phyloP scores from a whole-genome alignment of 2,888 invertebrate genomes.

The Gastracanthus pulcherrimus region DNA sequence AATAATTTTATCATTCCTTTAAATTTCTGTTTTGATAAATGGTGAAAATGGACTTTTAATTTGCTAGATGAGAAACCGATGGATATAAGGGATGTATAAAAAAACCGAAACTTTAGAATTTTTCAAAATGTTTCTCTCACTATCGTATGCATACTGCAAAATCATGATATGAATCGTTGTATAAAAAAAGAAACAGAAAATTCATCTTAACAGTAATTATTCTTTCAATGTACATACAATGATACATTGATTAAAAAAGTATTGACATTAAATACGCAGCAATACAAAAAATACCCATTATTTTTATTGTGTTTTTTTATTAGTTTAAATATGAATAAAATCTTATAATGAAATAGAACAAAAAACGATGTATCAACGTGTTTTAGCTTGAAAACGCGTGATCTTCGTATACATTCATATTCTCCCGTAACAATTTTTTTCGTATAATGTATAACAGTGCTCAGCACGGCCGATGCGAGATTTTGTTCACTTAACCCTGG shows the following conservation, averaged over 20 bases:
- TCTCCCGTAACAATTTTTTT: constrained; percentile 29
- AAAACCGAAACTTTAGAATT: too few species aligned
- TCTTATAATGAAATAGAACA: constrained; percentile 49
- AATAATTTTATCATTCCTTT: neutral
- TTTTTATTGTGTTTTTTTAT: constrained; percentile 43
- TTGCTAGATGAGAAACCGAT: too few species aligned
- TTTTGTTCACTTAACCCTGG: constrained; percentile 37
- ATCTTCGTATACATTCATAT: constrained; percentile 45
- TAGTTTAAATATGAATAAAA: constrained; percentile 45
- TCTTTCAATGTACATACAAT: neutral
- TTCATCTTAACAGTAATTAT: neutral
- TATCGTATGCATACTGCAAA: too few species aligned
- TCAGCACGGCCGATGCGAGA: constrained; percentile 1
- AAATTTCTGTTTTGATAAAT: too few species aligned
- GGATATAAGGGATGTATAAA: too few species aligned
- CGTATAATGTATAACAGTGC: constrained; percentile 23
- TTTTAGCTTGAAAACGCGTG: constrained; percentile 37
- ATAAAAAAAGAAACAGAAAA: neutral
- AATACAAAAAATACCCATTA: constrained; percentile 40
- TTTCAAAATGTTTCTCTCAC: too few species aligned
- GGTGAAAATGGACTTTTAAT: too few species aligned
- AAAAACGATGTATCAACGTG: constrained; percentile 36
- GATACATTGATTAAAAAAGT: constrained; percentile 8
- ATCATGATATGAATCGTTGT: too few species aligned
- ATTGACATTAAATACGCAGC: neutral